Conservation (phyloP, 2,797 vertebrate genomes). For the Sus cebifrons region DNA sequence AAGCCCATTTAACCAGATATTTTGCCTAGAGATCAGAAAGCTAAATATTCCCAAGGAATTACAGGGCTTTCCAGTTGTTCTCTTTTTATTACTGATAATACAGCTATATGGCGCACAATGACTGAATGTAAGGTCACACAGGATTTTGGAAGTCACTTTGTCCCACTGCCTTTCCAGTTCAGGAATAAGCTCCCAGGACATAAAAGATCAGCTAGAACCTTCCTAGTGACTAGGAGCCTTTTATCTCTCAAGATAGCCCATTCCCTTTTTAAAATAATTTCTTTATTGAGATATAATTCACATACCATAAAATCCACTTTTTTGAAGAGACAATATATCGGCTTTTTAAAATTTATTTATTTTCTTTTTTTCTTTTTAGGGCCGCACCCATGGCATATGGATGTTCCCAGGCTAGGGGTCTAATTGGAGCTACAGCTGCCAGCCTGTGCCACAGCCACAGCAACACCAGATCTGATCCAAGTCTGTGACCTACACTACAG, state of each 20-base stretch:
- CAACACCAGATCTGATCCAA: no score
- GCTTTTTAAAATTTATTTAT: not conserved
- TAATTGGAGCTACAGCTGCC: no score
- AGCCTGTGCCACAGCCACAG: no score
- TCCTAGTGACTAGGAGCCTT: not conserved
- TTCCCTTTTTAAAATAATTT: not conserved
- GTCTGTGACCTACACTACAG: no score
- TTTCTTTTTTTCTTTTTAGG: no score
- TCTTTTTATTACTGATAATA: not conserved
- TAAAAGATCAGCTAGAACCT: not conserved
- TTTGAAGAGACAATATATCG: not conserved
- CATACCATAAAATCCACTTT: not conserved
- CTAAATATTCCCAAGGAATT: conserved; percentile 9
- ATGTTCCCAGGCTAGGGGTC: no score
- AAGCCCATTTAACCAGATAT: not conserved
- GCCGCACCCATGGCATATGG: no score
- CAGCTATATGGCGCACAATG: not conserved
- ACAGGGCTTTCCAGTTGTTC: not conserved
- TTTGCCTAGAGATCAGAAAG: not conserved
- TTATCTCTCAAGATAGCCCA: not conserved
- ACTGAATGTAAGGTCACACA: not conserved
- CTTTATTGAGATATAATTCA: not conserved
- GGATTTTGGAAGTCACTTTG: not conserved
- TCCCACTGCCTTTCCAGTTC: not conserved
- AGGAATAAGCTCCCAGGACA: not conserved